These are phyloP conservation scores for Enteromius mattozi DNA, from an alignment of 2,797 vertebrate genomes.

Conservation along the genomic window DNA sequence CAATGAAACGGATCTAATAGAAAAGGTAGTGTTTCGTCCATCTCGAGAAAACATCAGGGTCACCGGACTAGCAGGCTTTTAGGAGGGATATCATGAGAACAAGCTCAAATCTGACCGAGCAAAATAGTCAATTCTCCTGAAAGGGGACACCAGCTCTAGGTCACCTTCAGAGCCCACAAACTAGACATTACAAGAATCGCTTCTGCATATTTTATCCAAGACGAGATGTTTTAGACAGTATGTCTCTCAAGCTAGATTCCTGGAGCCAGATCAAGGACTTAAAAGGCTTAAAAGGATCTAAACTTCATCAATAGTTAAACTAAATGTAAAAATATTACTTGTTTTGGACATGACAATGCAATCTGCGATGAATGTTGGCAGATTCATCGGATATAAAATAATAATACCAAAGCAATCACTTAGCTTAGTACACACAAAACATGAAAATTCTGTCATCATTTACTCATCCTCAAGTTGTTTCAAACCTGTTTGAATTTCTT, in stretches of 20 bases:
- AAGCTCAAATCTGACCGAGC: conserved; percentile 39
- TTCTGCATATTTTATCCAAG: conserved; percentile 26
- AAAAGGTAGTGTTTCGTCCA: conserved; percentile 44
- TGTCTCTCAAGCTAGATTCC: not conserved
- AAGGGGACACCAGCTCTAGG: conserved; percentile 48
- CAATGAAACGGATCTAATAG: conserved; percentile 33
- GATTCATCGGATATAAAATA: not conserved
- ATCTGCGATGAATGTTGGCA: not conserved
- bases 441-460: not conserved
- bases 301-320: not conserved
- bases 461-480: not conserved
- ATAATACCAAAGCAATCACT: not conserved
- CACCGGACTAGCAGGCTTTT: conserved; percentile 36
- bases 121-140: conserved; percentile 54
- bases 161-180: conserved; percentile 55
- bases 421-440: not conserved
- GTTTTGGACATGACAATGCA: not conserved
- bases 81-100: conserved; percentile 35
- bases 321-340: not conserved
- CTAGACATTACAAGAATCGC: conserved; percentile 33
- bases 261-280: conserved; percentile 9
- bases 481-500: not conserved
- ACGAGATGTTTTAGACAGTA: not conserved
- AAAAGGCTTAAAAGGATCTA: conserved; percentile 15
- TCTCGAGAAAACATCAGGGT: conserved; percentile 8